phyloP scores from a whole-genome alignment of 2,888 invertebrate species.

The Drosophila pseudotalamancana region DNA sequence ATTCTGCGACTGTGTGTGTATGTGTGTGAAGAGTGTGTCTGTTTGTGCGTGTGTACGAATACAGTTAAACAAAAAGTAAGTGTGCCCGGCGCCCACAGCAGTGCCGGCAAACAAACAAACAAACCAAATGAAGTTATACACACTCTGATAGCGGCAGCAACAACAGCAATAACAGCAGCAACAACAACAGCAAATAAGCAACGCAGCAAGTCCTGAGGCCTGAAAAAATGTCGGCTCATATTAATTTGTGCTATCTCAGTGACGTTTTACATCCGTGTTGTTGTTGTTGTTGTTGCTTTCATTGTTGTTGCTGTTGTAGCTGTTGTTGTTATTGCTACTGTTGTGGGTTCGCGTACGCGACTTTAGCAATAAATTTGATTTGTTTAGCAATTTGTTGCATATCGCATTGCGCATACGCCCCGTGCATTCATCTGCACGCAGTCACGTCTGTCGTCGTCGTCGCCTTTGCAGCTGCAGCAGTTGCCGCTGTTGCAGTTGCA shows the following conservation, averaged over 20 bases:
- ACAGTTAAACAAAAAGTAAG: constrained; percentile 59
- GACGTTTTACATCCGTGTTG: constrained; percentile 66
- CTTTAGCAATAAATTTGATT: constrained; percentile 75
- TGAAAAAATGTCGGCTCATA: constrained; percentile 60
- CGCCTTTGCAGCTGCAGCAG: neutral
- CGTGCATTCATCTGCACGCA: constrained; percentile 69
- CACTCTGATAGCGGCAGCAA: constrained; percentile 60
- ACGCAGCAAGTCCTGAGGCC: constrained; percentile 36
- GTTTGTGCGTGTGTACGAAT: constrained; percentile 45
- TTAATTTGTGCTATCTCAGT: constrained; percentile 70
- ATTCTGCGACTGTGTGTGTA: neutral
- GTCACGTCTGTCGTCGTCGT: constrained; percentile 56
- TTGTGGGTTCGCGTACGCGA: constrained; percentile 42
- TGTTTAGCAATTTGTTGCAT: constrained; percentile 80
- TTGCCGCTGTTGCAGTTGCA: neutral
- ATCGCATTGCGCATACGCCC: constrained; percentile 79
- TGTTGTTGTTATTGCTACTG: constrained; percentile 9
- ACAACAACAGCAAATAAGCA: constrained; percentile 12
- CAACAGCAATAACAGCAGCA: constrained; percentile 12
- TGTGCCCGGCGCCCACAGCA: constrained; percentile 39
- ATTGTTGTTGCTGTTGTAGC: constrained; percentile 8
- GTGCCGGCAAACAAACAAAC: constrained; percentile 44
- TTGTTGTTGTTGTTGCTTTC: constrained; percentile 12
- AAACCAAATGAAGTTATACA: constrained; percentile 73
- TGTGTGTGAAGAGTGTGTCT: neutral